phyloP scores from a whole-genome alignment of 2,113 vertebrate genomes.

The Pipa parva region DNA sequence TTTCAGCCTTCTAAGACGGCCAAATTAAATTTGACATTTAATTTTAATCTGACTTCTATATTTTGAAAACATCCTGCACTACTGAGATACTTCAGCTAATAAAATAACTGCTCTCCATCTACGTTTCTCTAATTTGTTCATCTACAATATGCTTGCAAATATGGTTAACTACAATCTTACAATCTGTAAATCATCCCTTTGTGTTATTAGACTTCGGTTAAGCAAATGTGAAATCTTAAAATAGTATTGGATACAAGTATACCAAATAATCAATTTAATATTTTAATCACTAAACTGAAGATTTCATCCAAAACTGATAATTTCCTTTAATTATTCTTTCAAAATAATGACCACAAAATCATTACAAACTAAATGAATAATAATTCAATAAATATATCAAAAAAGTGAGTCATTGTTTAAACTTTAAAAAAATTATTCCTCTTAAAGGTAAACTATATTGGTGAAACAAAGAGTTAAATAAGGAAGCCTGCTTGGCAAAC shows the following conservation, averaged over 20 bases:
- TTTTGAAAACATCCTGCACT: constrained; percentile 51
- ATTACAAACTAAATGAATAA: no score
- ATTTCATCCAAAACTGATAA: no score
- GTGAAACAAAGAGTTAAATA: no score
- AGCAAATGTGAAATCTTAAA: constrained; percentile 4
- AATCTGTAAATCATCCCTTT: constrained; percentile 11
- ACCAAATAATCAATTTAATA: constrained; percentile 35
- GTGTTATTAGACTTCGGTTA: constrained; percentile 20
- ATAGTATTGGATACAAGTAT: constrained; percentile 34
- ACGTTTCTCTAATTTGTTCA: constrained; percentile 30
- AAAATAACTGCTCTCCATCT: constrained; percentile 27
- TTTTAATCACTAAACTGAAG: constrained; percentile 50
- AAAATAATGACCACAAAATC: no score
- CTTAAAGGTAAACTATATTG: no score
- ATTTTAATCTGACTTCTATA: constrained; percentile 53
- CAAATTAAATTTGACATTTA: constrained; percentile 62
- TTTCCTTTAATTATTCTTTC: no score
- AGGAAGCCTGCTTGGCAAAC: no score
- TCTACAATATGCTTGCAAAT: constrained; percentile 21
- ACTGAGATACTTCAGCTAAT: constrained; percentile 41
- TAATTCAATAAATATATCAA: no score
- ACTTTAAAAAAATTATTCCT: no score
- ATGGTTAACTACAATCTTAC: constrained; percentile 11
- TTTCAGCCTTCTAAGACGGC: constrained; percentile 54
- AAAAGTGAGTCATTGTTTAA: no score